Evolutionary conservation across 2,888 invertebrate genomes (phyloP).

Genomic region (Tipula confusa): DNA sequence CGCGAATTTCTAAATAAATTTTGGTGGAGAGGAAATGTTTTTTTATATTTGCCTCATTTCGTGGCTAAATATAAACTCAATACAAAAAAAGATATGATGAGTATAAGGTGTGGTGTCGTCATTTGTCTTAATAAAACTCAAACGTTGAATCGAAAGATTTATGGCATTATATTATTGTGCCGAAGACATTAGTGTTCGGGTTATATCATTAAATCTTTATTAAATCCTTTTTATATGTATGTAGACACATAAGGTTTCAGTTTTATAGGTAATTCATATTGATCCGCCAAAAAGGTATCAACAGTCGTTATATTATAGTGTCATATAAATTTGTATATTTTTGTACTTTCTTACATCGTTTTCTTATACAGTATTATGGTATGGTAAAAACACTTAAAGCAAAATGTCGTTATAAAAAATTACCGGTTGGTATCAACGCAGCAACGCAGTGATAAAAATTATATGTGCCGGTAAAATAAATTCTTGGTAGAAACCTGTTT

Average conservation of each 20-base stretch:
- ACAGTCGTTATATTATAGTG: neutral
- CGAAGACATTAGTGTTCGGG: neutral
- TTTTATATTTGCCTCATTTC: neutral
- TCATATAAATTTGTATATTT: neutral
- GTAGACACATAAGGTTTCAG: neutral
- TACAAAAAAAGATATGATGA: neutral
- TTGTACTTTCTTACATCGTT: neutral
- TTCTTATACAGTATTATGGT: neutral
- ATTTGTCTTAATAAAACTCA: neutral
- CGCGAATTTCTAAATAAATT: neutral
- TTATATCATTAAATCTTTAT: neutral
- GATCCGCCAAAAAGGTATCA: neutral
- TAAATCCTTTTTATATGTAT: neutral
- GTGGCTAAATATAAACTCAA: neutral
- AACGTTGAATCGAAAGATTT: neutral
- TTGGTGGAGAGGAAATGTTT: neutral
- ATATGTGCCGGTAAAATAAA: neutral
- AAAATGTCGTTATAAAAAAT: neutral
- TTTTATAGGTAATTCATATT: neutral
- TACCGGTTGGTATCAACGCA: neutral
- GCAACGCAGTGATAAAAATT: neutral
- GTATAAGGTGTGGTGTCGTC: neutral
- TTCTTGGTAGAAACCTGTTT: neutral
- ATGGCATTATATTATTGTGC: neutral
- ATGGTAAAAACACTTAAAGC: neutral